Evolutionary conservation across 2,888 invertebrate genomes (phyloP), one percentile per base, ranked within the genome.

Genomic region (Desoria tigrina): DNA sequence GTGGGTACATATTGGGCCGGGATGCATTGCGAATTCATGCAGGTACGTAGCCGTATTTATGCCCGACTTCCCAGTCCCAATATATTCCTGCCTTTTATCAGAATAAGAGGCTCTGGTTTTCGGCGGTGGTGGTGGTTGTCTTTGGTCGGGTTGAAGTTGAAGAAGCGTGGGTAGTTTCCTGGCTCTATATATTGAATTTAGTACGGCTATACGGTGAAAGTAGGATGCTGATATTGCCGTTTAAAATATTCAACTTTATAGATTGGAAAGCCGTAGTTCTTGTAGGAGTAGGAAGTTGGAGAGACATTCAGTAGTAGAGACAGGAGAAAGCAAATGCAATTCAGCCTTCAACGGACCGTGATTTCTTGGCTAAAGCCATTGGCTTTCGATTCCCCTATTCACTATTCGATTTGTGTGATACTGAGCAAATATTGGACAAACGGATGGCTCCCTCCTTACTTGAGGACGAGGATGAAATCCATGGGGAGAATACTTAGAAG

Each of bases 361-460:
- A 51, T 26, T 51, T 51, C 16, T 51, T 51, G 23, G 16, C 51
- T 51, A 23, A 51, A 51, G 14, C 51, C 14, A 23, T 26, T 51
- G 24, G 51, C 51, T 26, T 51, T 26, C 16, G 21, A 51, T 24
- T 51, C 51, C 18, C 51, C 23, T 16, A 18, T 51, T 24, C 16
- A 51, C 26, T 4, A 24, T 51, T 51, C 23, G 23, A 51, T 51
- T 18, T 51, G 23, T 23, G 51, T 23, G 51, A 51, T 51, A 51
- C 51, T 51, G 23, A 51, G 23, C 51, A 51, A 51, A 51, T 51
- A 51, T 51, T 51, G 51, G 51, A 51, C 23, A 51, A 51, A 51
- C 21, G 51, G 26, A 24, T 4, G 45, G 45, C 45, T 45, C 23
- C 45, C 23, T 16, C 45, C 23, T 32, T 32, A 7, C 32, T 11